Percentiles rank a stretch among this genome's conserved stretches.
Evolutionary conservation across 92 coral and sea anemone species (phyloP).

Genomic region (Anthopleura xanthogrammica): DNA sequence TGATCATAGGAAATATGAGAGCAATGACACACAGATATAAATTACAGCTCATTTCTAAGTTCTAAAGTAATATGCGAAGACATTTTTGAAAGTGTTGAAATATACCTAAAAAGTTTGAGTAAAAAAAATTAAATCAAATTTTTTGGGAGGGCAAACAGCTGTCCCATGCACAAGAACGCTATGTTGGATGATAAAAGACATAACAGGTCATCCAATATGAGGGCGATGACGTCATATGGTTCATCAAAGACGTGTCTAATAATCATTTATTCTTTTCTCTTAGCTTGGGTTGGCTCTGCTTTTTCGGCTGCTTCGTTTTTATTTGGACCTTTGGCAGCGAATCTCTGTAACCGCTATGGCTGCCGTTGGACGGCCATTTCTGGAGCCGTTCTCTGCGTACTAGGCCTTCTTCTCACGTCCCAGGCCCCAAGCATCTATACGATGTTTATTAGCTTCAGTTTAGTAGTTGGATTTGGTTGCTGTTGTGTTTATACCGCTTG

Average conservation of each 20-base stretch:
- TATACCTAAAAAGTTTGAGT: no score
- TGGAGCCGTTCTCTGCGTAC: conserved; percentile 29
- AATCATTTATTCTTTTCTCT: background rate
- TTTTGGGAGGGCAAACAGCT: no score
- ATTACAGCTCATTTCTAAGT: no score
- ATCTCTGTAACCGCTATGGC: conserved; percentile 40
- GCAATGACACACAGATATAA: no score
- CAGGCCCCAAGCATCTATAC: conserved; percentile 43
- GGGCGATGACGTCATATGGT: background rate
- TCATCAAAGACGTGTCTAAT: background rate
- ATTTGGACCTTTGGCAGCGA: conserved; percentile 39
- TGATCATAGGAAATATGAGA: no score
- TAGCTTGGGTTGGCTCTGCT: conserved; percentile 42
- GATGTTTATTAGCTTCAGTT: conserved; percentile 34
- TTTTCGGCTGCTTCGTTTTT: conserved; percentile 31
- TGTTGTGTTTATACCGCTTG: conserved; percentile 40
- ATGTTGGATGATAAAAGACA: no score
- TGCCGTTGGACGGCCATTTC: conserved; percentile 32
- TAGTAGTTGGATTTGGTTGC: conserved; percentile 27
- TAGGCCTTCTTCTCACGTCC: conserved; percentile 37
- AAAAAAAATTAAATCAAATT: no score
- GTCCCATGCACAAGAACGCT: no score
- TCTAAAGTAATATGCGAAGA: no score
- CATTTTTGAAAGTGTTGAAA: no score
- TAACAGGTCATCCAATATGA: no score